A percentile compares a stretch with the other conserved stretches of the same genome.
Conservation (phyloP, 2,797 vertebrate species). For the Vireo griseus region DNA sequence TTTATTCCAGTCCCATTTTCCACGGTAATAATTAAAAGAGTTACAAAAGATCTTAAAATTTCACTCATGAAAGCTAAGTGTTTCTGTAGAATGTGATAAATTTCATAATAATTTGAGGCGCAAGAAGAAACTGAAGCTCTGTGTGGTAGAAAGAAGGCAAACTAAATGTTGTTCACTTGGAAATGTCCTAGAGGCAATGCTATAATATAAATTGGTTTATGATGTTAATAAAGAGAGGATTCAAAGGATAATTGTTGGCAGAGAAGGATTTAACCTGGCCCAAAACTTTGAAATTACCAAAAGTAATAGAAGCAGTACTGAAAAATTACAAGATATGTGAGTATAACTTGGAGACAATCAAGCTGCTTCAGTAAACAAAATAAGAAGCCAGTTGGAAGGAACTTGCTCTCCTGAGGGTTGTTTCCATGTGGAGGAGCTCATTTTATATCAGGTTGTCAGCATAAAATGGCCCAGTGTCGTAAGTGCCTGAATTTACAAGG, state of each 20-base stretch:
- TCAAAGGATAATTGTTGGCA: conserved; percentile 35
- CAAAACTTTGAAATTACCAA: conserved; percentile 25
- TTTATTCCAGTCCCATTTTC: background rate
- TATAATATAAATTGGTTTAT: conserved; percentile 36
- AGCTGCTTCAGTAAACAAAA: conserved; percentile 56
- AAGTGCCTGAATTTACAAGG: background rate
- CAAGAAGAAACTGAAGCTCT: background rate
- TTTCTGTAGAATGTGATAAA: conserved; percentile 27
- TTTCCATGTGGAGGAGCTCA: conserved; percentile 51
- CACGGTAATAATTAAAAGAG: background rate
- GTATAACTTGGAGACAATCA: conserved; percentile 32
- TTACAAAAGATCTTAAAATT: conserved; percentile 7
- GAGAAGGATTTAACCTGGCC: conserved; percentile 31
- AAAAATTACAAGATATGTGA: conserved; percentile 54
- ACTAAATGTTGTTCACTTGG: conserved; percentile 20
- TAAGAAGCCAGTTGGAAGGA: conserved; percentile 47
- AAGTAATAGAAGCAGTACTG: conserved; percentile 25
- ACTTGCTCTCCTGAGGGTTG: conserved; percentile 32
- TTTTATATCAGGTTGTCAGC: conserved; percentile 52
- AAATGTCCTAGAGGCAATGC: conserved; percentile 27
- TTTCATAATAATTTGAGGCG: background rate
- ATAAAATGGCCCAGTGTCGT: conserved; percentile 15
- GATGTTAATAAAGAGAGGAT: conserved; percentile 31
- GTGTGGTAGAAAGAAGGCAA: background rate
- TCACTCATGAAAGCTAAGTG: background rate